These are phyloP conservation scores for Phaedon cochleariae DNA, from an alignment of 2,888 invertebrate species.

Conservation along the genomic window DNA sequence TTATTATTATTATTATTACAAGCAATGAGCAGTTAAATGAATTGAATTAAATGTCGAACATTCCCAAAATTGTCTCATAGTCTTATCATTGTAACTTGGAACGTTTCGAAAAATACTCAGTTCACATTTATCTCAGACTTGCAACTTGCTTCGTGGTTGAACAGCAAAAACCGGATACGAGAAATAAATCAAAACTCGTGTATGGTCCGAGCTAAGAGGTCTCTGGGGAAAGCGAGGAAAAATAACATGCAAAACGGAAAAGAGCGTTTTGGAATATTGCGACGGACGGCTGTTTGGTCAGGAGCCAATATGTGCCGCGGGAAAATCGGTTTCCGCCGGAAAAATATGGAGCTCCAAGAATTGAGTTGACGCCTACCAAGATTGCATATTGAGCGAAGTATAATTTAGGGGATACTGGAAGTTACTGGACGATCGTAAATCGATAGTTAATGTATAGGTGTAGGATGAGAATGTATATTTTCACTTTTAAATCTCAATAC, in stretches of 20 bases:
- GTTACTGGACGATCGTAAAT: background rate
- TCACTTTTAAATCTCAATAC: no score
- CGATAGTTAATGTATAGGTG: background rate
- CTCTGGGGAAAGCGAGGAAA: slow-evolving; percentile 27
- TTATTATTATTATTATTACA: no score
- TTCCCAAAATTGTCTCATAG: no score
- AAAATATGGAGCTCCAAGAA: slow-evolving; percentile 60
- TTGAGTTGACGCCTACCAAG: slow-evolving; percentile 56
- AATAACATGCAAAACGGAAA: slow-evolving; percentile 42
- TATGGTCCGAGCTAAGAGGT: slow-evolving; percentile 30
- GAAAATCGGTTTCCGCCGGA: slow-evolving; percentile 58
- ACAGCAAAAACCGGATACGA: slow-evolving; percentile 8
- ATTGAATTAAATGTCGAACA: no score
- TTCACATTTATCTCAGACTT: no score
- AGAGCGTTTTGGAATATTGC: slow-evolving; percentile 52
- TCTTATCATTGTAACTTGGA: no score
- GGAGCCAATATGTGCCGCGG: slow-evolving; percentile 59
- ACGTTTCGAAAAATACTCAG: no score
- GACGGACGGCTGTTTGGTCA: slow-evolving; percentile 48
- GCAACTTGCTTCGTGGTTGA: background rate
- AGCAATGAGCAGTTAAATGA: no score
- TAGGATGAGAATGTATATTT: no score
- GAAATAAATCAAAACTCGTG: slow-evolving; percentile 37
- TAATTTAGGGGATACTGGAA: background rate
- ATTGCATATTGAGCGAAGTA: slow-evolving; percentile 53